Conservation (phyloP, 2,888 invertebrate genomes). For the Romanomermis culicivorax region DNA sequence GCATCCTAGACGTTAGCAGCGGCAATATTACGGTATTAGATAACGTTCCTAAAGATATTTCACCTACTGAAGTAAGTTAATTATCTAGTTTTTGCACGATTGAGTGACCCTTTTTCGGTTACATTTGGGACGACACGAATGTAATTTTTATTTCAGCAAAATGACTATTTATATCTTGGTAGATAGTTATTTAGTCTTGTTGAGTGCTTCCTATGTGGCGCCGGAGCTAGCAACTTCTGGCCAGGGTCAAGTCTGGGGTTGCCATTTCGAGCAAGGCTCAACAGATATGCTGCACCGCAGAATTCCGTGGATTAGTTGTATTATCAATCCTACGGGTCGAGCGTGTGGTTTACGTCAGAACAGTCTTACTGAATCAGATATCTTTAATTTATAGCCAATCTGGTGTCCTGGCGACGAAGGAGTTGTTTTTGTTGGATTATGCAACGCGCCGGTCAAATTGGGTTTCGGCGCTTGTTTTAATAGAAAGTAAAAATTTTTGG, state of each 20-base stretch:
- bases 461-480: slow-evolving; percentile 23
- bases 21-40: slow-evolving; percentile 17
- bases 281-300: too few species aligned
- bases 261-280: too few species aligned
- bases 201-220: not conserved
- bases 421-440: slow-evolving; percentile 23
- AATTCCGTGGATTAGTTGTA: too few species aligned
- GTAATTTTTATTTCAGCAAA: too few species aligned
- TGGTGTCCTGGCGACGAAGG: slow-evolving; percentile 24
- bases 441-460: slow-evolving; percentile 17
- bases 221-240: not conserved
- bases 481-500: not conserved
- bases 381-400: slow-evolving; percentile 13
- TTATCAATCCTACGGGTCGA: too few species aligned
- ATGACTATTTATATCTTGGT: not conserved
- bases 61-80: slow-evolving; percentile 5
- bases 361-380: too few species aligned
- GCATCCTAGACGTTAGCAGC: slow-evolving; percentile 18
- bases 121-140: too few species aligned
- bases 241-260: not conserved
- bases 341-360: too few species aligned
- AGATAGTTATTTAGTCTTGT: not conserved
- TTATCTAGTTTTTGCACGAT: too few species aligned
- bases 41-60: slow-evolving; percentile 3
- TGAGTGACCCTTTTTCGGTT: too few species aligned